Conservation (phyloP, 2,113 vertebrate genomes). For the Festucalex cinctus region DNA sequence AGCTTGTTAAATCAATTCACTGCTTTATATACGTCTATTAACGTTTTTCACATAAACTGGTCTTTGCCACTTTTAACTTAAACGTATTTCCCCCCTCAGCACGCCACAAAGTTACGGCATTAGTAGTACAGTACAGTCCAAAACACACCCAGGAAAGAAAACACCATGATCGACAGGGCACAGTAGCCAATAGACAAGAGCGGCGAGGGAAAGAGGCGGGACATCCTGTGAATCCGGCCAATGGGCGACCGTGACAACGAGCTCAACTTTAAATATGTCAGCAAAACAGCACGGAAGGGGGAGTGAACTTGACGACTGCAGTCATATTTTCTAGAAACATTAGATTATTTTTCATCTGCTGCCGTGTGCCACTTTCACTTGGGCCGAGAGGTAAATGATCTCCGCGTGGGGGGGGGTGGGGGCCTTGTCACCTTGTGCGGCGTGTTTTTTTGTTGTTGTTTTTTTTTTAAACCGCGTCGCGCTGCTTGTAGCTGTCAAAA, state of each 20-base stretch:
- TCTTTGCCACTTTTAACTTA: slow-evolving; percentile 29
- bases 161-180: slow-evolving; percentile 20
- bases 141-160: slow-evolving; percentile 25
- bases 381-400: slow-evolving; percentile 64
- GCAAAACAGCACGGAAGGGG: slow-evolving; percentile 66
- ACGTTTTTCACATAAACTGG: slow-evolving; percentile 10
- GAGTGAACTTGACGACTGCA: slow-evolving; percentile 80
- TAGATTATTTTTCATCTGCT: slow-evolving; percentile 37
- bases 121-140: not conserved
- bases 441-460: too few species aligned
- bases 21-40: not conserved
- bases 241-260: slow-evolving; percentile 54
- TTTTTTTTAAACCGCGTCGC: not conserved
- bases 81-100: slow-evolving; percentile 19
- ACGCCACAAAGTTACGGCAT: slow-evolving; percentile 18
- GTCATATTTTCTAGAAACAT: slow-evolving; percentile 79
- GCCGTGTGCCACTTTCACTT: slow-evolving; percentile 40
- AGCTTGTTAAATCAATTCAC: not conserved
- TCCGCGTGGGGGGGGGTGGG: not conserved
- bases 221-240: slow-evolving; percentile 64
- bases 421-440: not conserved
- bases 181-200: slow-evolving; percentile 50
- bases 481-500: slow-evolving; percentile 35
- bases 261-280: slow-evolving; percentile 64
- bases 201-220: not conserved